A percentile compares a stretch with the other conserved stretches of the same genome.
These are phyloP conservation scores for Bungarus multicinctus DNA, from an alignment of 2,113 vertebrate species.

Conservation along the genomic window DNA sequence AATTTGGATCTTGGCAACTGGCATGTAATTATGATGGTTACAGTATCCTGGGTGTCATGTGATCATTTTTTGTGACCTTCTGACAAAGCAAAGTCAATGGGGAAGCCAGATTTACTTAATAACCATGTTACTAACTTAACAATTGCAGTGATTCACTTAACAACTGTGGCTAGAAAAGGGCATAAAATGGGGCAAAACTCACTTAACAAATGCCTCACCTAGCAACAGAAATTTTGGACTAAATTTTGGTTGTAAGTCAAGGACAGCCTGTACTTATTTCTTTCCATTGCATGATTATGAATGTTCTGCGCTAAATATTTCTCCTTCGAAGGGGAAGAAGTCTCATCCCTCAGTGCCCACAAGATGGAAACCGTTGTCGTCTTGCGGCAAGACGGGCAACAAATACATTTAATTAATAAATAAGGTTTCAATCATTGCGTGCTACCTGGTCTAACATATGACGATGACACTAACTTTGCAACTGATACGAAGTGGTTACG, in stretches of 20 bases:
- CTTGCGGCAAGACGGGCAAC: neutral
- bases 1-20: neutral
- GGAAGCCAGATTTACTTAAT: neutral
- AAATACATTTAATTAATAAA: too few species aligned
- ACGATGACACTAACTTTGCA: too few species aligned
- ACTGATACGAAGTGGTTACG: too few species aligned
- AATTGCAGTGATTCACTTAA: neutral
- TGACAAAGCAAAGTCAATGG: neutral
- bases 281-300: neutral
- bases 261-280: neutral
- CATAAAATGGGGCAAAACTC: neutral
- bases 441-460: too few species aligned
- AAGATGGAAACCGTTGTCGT: neutral
- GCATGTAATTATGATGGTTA: neutral
- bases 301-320: neutral
- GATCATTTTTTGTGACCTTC: too few species aligned
- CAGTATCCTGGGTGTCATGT: neutral
- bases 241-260: neutral
- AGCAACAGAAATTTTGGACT: neutral
- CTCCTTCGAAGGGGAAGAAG: neutral
- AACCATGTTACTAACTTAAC: neutral
- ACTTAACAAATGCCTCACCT: neutral
- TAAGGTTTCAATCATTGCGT: too few species aligned
- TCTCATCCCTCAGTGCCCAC: neutral
- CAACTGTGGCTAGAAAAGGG: neutral